phyloP scores from a whole-genome alignment of 1,140 invertebrate species.

The Drosophila setifemur region DNA sequence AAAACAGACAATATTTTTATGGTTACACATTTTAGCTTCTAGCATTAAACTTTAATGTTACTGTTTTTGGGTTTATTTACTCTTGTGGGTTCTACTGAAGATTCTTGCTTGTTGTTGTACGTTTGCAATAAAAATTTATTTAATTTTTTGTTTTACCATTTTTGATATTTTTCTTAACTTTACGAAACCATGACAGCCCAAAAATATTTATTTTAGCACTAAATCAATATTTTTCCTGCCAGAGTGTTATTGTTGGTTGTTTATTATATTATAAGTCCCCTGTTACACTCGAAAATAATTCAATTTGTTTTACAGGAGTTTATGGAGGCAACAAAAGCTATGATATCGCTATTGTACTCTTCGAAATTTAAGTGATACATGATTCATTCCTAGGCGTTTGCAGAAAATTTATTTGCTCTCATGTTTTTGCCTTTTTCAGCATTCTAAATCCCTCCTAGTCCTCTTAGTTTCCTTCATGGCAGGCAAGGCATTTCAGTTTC shows the following conservation, averaged over 20 bases:
- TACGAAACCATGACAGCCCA: not conserved
- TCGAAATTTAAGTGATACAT: conserved; percentile 29
- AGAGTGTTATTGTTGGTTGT: not conserved
- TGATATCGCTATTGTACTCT: conserved; percentile 52
- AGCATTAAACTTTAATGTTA: conserved; percentile 67
- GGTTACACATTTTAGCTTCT: conserved; percentile 29
- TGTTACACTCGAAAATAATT: conserved; percentile 51
- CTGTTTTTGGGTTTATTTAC: conserved; percentile 54
- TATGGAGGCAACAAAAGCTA: not conserved
- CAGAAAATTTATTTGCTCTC: conserved; percentile 71
- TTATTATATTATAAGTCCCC: conserved; percentile 24
- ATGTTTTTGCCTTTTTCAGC: conserved; percentile 42
- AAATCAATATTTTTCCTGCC: conserved; percentile 15
- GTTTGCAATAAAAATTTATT: conserved; percentile 53
- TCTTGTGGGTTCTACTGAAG: conserved; percentile 6
- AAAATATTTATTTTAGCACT: conserved; percentile 26
- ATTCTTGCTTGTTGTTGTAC: conserved; percentile 5
- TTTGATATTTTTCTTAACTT: conserved; percentile 42
- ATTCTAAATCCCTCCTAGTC: not conserved
- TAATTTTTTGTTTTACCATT: too few relatives aligned
- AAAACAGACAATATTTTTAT: conserved; percentile 75
- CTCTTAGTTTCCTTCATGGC: conserved; percentile 11
- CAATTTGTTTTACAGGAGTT: conserved; percentile 44
- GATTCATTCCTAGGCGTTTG: conserved; percentile 34
- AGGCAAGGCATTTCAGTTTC: conserved; percentile 2